These are phyloP conservation scores for Cephalopholis sonnerati DNA, from an alignment of 2,113 vertebrate species.

Conservation along the genomic window DNA sequence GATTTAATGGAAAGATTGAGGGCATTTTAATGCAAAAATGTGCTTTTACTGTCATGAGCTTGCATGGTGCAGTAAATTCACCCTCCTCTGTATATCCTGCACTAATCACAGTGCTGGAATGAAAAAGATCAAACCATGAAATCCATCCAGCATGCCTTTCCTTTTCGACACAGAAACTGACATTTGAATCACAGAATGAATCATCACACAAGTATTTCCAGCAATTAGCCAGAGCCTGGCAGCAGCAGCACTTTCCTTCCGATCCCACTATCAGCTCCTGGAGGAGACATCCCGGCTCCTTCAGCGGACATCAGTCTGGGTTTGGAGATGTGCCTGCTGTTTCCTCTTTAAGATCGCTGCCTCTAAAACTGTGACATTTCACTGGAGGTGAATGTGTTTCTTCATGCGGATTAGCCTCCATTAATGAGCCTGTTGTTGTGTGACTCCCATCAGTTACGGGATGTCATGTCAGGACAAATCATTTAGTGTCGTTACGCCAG, in stretches of 20 bases:
- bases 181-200: not conserved
- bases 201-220: conserved; percentile 11
- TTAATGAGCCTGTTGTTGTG: not conserved
- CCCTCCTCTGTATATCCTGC: not conserved
- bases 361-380: too few relatives aligned
- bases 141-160: not conserved
- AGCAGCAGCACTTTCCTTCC: too few relatives aligned
- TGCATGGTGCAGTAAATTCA: not conserved
- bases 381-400: not conserved
- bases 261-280: too few relatives aligned
- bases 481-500: not conserved
- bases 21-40: not conserved
- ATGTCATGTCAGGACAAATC: conserved; percentile 13
- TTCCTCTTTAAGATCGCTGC: too few relatives aligned
- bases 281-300: too few relatives aligned
- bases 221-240: not conserved
- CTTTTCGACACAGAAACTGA: not conserved
- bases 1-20: not conserved
- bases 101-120: not conserved
- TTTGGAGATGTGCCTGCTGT: too few relatives aligned
- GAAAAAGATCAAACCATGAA: not conserved
- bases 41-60: not conserved
- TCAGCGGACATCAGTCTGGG: too few relatives aligned
- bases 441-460: not conserved
- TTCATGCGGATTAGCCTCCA: not conserved